Percentiles rank a stretch among this genome's conserved stretches.
Conservation (phyloP, 2,888 invertebrate species). For the Macrosiphum euphorbiae region DNA sequence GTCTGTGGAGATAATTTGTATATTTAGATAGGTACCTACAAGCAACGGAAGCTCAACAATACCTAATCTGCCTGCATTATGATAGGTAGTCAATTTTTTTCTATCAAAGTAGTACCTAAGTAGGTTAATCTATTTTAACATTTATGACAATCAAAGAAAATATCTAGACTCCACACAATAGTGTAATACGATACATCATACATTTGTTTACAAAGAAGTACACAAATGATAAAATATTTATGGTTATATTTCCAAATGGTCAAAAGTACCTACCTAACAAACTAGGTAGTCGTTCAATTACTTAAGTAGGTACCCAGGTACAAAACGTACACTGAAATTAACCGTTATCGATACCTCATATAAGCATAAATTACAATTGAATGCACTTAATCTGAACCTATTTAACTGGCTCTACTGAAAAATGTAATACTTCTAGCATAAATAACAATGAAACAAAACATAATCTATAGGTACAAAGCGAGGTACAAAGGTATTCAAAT, state of each 20-base stretch:
- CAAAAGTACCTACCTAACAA: neutral
- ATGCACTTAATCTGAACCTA: neutral
- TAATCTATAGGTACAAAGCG: no score
- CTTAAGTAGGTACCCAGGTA: neutral
- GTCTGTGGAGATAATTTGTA: neutral
- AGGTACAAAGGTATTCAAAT: neutral
- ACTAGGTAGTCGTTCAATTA: neutral
- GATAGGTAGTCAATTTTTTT: neutral
- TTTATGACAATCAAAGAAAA: neutral
- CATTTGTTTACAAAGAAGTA: neutral
- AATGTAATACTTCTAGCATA: neutral
- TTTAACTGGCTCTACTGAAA: neutral
- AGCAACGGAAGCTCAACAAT: neutral
- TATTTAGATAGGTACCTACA: neutral
- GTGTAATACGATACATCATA: neutral
- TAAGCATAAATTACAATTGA: neutral
- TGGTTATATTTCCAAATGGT: neutral
- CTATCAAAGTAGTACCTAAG: neutral
- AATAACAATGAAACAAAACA: neutral
- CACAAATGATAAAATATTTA: neutral
- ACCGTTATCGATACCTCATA: neutral
- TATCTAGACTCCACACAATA: neutral
- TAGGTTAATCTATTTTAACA: slow-evolving; percentile 53
- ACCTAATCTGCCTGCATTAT: neutral
- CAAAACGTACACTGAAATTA: neutral